These are phyloP conservation scores for Magallana angulata DNA, from an alignment of 1,140 invertebrate genomes.

Conservation along the genomic window DNA sequence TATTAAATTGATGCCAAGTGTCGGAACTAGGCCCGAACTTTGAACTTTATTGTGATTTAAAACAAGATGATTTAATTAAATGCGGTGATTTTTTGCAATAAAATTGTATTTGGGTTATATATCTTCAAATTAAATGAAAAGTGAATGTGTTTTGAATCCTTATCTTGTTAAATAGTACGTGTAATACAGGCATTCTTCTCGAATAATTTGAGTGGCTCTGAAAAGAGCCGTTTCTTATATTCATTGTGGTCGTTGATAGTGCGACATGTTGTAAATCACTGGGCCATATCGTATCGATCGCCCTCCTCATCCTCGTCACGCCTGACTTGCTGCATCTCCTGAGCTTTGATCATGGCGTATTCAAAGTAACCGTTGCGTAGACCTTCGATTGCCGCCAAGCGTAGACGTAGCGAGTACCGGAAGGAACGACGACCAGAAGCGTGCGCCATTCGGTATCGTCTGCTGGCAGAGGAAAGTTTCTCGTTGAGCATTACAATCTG, in stretches of 20 bases:
- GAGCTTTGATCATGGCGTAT: slow-evolving; percentile 57
- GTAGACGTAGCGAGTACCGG: slow-evolving; percentile 55
- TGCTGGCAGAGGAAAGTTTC: slow-evolving; percentile 51
- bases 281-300: background rate
- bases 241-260: background rate
- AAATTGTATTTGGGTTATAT: too few relatives aligned
- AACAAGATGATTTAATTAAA: too few relatives aligned
- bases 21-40: too few relatives aligned
- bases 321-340: background rate
- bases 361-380: slow-evolving; percentile 62
- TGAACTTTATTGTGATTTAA: too few relatives aligned
- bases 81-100: too few relatives aligned
- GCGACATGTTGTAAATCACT: background rate
- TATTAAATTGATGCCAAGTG: too few relatives aligned
- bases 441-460: slow-evolving; percentile 59
- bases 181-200: background rate
- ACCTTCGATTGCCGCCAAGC: slow-evolving; percentile 59
- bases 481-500: slow-evolving; percentile 60
- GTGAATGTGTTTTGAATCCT: too few relatives aligned
- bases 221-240: background rate
- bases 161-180: too few relatives aligned
- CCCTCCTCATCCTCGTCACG: background rate
- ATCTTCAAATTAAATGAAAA: too few relatives aligned
- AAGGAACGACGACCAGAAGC: slow-evolving; percentile 55
- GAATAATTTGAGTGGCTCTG: slow-evolving; percentile 9